Base-by-base conservation (phyloP, 2,888 invertebrate genomes). In the Bugula neritina region DNA sequence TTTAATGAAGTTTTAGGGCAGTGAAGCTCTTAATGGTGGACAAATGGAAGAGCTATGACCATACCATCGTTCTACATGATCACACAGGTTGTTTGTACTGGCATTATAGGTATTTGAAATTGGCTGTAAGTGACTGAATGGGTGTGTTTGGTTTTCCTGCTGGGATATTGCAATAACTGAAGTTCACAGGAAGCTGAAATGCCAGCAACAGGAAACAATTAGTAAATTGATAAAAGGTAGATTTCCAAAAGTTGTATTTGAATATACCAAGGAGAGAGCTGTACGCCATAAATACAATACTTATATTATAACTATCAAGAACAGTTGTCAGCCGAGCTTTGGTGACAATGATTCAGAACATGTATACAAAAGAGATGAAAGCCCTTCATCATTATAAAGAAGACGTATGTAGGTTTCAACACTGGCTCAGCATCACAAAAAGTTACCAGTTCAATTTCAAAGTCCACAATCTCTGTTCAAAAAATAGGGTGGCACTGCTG, bases 371-470 rank as follows among this genome's bases (percentile, higher is more conserved):
- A 43, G 5, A 43, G 31, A 63, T 63, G 63, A 31, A 63, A 63
- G 63, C 63, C 63, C n/a, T n/a, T n/a, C n/a, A n/a, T n/a, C n/a
- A 25, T 63, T 55, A 25, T 27, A 31, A 31, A 31, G 2, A 31
- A 21, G 63, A 17, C 43, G 17, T 43, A 63, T 63, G 63, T 63
- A 63, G 63, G 63, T 63, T 63, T 63, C 5, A 27, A 25, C 17
- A 63, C 63, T 43, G 63, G 31, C 63, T 63, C 31, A n/a, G 27
- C 63, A 63, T 27, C 27, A 29, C 10, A 55, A 55, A 55, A 55
- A 23, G n/a, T n/a, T 23, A 31, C 63, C 63, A 63, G 63, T 29
- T n/a, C n/a, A n/a, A n/a, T n/a, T n/a, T n/a, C 27, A 63, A 63
- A 63, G 17, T 29, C 63, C 31, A 31, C 63, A 63, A 63, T 25